Conservation (phyloP, 2,113 vertebrate species). For the Festucalex cinctus region DNA sequence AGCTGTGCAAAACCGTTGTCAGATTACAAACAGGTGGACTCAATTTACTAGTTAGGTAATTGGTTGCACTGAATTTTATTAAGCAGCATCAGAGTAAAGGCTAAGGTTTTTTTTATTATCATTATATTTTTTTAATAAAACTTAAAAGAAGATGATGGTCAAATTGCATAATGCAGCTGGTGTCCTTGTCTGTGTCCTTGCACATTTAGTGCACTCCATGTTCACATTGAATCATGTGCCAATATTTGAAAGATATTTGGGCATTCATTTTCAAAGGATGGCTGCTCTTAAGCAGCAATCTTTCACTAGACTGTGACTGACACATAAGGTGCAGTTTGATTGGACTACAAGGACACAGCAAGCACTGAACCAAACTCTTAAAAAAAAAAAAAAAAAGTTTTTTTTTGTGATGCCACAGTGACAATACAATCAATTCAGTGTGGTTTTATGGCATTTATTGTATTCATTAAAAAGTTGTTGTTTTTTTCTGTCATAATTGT, state of each 20-base stretch:
- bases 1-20: not conserved
- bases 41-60: not conserved
- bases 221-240: constrained; percentile 27
- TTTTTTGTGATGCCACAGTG: not conserved
- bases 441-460: not conserved
- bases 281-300: constrained; percentile 43
- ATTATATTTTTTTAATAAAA: too few relatives aligned
- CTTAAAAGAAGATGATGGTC: not conserved
- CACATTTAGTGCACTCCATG: constrained; percentile 12
- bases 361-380: not conserved
- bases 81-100: not conserved
- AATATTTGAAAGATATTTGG: constrained; percentile 32
- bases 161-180: not conserved
- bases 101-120: not conserved
- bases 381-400: too few relatives aligned
- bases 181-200: constrained; percentile 33
- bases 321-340: constrained; percentile 42
- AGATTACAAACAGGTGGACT: not conserved
- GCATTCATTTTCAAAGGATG: constrained; percentile 44
- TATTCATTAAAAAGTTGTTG: not conserved
- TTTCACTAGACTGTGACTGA: constrained; percentile 45
- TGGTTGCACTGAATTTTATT: not conserved
- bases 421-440: not conserved
- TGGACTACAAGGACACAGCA: constrained; percentile 48
- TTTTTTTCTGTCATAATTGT: not conserved